These are phyloP conservation scores for Poeciliopsis gracilis DNA, from an alignment of 2,797 vertebrate genomes.

Conservation along the genomic window DNA sequence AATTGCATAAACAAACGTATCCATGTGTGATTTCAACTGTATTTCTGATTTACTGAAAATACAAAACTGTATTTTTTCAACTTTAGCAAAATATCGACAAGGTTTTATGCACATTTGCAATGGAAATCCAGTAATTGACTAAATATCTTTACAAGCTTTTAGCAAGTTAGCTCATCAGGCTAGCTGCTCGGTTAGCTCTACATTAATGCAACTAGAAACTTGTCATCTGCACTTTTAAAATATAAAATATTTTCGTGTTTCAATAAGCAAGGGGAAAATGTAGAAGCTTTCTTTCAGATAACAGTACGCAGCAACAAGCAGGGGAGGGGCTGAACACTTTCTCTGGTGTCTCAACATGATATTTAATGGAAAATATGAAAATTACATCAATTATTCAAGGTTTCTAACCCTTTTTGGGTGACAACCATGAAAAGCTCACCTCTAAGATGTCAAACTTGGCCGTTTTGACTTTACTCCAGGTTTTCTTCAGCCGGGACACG, in stretches of 20 bases:
- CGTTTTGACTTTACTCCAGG: conserved; percentile 95
- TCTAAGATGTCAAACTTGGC: conserved; percentile 95
- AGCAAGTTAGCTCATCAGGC: neutral
- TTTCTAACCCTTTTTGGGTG: neutral
- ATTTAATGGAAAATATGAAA: neutral
- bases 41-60: too few relatives aligned
- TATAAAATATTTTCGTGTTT: neutral
- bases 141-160: too few relatives aligned
- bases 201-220: neutral
- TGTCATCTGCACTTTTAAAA: neutral
- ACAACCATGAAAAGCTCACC: conserved; percentile 68
- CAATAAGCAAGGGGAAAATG: neutral
- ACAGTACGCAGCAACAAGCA: neutral
- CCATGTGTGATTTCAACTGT: too few relatives aligned
- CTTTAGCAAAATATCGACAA: too few relatives aligned
- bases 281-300: neutral
- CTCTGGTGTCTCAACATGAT: neutral
- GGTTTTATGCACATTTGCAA: too few relatives aligned
- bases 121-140: too few relatives aligned
- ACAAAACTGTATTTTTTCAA: too few relatives aligned
- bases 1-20: too few relatives aligned
- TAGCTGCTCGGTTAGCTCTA: neutral
- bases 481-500: conserved; percentile 94
- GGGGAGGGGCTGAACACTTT: neutral
- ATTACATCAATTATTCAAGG: neutral